Evolutionary conservation across 2,888 invertebrate genomes (phyloP).

Genomic region (Cephus rjabovi): DNA sequence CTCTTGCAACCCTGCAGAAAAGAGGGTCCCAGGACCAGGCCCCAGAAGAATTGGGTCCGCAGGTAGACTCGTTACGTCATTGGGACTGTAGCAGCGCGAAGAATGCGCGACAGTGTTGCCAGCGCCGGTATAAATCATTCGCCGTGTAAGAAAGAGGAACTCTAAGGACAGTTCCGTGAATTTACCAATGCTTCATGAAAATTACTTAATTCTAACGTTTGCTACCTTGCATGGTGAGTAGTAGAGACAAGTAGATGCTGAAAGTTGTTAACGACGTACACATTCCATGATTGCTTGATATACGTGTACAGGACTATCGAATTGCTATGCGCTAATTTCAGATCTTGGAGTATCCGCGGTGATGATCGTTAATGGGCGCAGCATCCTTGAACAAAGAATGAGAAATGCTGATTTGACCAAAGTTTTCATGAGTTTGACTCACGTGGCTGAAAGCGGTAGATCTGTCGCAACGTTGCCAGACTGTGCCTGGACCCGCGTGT

Average conservation of each 20-base stretch:
- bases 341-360: not conserved
- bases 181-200: not conserved
- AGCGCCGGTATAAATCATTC: slow-evolving; percentile 36
- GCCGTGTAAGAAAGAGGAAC: not conserved
- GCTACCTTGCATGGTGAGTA: not conserved
- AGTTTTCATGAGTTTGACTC: not conserved
- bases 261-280: not conserved
- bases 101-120: slow-evolving; percentile 55
- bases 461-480: slow-evolving; percentile 47
- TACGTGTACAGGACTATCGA: not conserved
- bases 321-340: not conserved
- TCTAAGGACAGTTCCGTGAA: not conserved
- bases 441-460: not conserved
- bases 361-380: not conserved
- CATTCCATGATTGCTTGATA: not conserved
- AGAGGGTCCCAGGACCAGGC: slow-evolving; percentile 21
- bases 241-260: not conserved
- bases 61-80: slow-evolving; percentile 63
- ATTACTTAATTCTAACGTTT: not conserved
- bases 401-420: not conserved
- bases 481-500: not conserved
- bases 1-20: not conserved
- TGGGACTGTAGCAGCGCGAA: slow-evolving; percentile 55
- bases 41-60: slow-evolving; percentile 55
- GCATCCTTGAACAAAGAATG: not conserved